phyloP scores from a whole-genome alignment of 1,140 invertebrate genomes.

The Drosophila busckii region DNA sequence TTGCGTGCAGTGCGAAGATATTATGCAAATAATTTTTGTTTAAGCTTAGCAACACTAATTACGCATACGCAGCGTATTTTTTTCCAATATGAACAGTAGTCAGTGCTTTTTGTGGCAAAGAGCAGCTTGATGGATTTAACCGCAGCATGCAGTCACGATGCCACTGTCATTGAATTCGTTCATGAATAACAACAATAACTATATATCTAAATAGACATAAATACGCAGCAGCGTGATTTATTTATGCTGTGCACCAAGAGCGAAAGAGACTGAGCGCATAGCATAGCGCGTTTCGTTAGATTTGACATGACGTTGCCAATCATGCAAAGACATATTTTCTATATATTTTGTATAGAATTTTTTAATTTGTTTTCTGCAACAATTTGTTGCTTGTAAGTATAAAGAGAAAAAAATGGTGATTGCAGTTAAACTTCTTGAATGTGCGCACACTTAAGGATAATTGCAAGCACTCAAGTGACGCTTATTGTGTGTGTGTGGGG shows the following conservation, averaged over 20 bases:
- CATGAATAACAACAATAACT: conserved; percentile 41
- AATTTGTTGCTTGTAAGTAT: not conserved
- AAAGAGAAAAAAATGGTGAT: conserved; percentile 9
- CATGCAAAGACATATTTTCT: conserved; percentile 46
- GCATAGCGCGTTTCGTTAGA: conserved; percentile 9
- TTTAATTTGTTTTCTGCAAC: conserved; percentile 25
- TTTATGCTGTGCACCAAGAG: conserved; percentile 43
- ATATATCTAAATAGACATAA: conserved; percentile 22
- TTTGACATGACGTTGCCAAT: conserved; percentile 58
- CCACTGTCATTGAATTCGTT: conserved; percentile 38
- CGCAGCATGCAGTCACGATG: conserved; percentile 17
- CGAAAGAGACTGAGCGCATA: not conserved
- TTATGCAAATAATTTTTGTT: conserved; percentile 18
- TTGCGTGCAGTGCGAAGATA: too few relatives aligned
- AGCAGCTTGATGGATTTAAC: conserved; percentile 47
- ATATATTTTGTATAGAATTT: conserved; percentile 32
- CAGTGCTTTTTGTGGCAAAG: conserved; percentile 10
- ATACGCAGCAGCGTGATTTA: conserved; percentile 33
- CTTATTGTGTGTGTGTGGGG: too few relatives aligned
- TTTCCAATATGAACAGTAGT: not conserved
- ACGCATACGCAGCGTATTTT: conserved; percentile 45
- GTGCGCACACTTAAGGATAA: conserved; percentile 58
- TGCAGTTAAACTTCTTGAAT: conserved; percentile 22
- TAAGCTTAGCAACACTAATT: conserved; percentile 62
- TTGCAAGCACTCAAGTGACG: conserved; percentile 70